Base-by-base conservation (phyloP, 2,113 vertebrate genomes). In the Gymnogyps californianus region DNA sequence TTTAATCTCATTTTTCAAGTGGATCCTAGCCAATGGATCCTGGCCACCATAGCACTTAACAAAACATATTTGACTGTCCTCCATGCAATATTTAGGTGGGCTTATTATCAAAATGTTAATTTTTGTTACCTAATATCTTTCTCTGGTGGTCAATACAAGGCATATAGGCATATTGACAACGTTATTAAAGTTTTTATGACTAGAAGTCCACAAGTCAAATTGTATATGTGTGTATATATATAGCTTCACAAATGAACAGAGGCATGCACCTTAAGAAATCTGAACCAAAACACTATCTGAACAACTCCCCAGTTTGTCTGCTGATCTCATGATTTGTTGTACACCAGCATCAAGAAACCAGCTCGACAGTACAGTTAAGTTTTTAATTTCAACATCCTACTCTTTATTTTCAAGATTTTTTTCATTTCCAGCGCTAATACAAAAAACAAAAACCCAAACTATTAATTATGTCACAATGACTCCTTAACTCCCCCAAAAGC, bases 1-100 rank as follows among this genome's bases (percentile, higher is more conserved):
- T 96, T 94, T 87, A 87, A 96, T 96, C 78, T 83, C 78, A 95
- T 97, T 96, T 91, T 93, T 85, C 81, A 88, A 77, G 81, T 96
- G 91, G 93, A 82, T 93, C 58, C 38, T 49, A 88, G 95, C 91
- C 96, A 97, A 97, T 95, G 95, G 95, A 96, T 94, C 71, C 62
- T 54, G 47, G 94, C 96, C 95, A 97, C 81, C 32, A 51, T 2
- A 91, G 89, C 94, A 97, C 93, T 97, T 96, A 95, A 90, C 71
- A 81, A 89, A 92, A 95, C 93, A 84, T 65, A 85, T 85, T 1
- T 80, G 42, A 90, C 38, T 90, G 89, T 72, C 29, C 24, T 91
- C 54, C 83, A 72, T 95, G 58, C 62, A 97, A 86, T 91, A 96
- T 90, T 96, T 80, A 94, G 70, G 70, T 66, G 62, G 58, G 32